Percentiles rank a stretch among this genome's conserved stretches.
Evolutionary conservation across 2,797 vertebrate species (phyloP).

Genomic region (Sitta carolinensis): DNA sequence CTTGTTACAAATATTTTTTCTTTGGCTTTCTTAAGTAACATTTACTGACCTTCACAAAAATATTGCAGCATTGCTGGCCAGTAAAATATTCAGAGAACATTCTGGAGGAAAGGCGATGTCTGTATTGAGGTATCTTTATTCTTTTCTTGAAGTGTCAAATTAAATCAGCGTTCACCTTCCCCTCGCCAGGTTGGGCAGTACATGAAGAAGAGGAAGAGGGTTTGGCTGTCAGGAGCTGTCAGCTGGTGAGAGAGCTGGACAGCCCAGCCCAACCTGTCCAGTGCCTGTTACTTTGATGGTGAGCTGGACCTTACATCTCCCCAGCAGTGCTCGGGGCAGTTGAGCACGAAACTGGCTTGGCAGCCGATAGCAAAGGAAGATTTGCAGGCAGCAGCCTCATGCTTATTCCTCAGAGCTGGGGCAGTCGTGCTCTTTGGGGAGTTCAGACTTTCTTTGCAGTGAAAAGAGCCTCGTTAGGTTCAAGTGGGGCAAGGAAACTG

Average conservation of each 20-base stretch:
- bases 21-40: not conserved
- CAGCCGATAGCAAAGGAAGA: not conserved
- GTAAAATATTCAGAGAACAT: constrained; percentile 16
- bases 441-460: not conserved
- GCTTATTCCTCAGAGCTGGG: not conserved
- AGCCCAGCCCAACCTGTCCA: not conserved
- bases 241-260: not conserved
- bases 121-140: not conserved
- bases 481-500: not conserved
- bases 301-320: not conserved
- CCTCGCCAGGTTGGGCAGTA: not conserved
- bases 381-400: not conserved
- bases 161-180: constrained; percentile 52
- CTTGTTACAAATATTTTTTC: not conserved
- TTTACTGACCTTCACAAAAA: constrained; percentile 50
- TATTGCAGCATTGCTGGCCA: not conserved
- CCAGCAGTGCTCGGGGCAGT: not conserved
- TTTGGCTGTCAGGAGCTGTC: constrained; percentile 18
- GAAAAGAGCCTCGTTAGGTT: not conserved
- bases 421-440: fast-evolving
- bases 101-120: constrained; percentile 1
- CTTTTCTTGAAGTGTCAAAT: constrained; percentile 37
- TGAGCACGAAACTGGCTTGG: not conserved
- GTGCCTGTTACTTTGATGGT: not conserved
- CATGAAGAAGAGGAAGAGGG: not conserved